phyloP scores from a whole-genome alignment of 2,888 invertebrate genomes.

The Operophtera brumata region DNA sequence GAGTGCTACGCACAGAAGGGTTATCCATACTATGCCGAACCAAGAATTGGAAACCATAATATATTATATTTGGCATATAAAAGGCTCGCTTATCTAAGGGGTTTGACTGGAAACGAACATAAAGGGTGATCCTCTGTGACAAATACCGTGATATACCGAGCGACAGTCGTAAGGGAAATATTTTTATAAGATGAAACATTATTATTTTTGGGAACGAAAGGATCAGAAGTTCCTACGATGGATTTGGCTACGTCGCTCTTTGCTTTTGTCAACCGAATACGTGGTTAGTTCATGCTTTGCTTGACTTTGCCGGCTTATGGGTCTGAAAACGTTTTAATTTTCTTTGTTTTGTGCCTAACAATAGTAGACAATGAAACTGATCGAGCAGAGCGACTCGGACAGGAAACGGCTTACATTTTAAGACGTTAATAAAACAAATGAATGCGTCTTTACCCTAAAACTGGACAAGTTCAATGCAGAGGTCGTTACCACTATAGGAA shows the following conservation, averaged over 20 bases:
- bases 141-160: constrained; percentile 80
- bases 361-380: constrained; percentile 53
- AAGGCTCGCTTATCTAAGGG: constrained; percentile 81
- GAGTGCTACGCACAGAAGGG: constrained; percentile 14
- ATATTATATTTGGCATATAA: constrained; percentile 82
- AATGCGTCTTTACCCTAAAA: constrained; percentile 78
- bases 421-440: constrained; percentile 78
- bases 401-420: constrained; percentile 76
- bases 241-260: constrained; percentile 60
- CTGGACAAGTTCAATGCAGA: constrained; percentile 80
- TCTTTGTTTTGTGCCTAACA: constrained; percentile 16
- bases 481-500: constrained; percentile 79
- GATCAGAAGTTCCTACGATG: constrained; percentile 72
- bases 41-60: constrained; percentile 78
- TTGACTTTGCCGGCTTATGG: constrained; percentile 6
- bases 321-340: constrained; percentile 14
- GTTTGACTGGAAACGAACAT: constrained; percentile 81
- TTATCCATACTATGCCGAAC: constrained; percentile 58
- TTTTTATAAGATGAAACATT: constrained; percentile 82
- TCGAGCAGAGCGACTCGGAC: constrained; percentile 54
- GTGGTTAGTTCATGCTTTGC: constrained; percentile 31
- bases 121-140: constrained; percentile 82
- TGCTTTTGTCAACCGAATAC: constrained; percentile 26
- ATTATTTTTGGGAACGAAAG: constrained; percentile 78
- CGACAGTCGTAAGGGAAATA: constrained; percentile 80